Conservation (phyloP, 1,140 invertebrate species). For the Mizuhopecten yessoensis region DNA sequence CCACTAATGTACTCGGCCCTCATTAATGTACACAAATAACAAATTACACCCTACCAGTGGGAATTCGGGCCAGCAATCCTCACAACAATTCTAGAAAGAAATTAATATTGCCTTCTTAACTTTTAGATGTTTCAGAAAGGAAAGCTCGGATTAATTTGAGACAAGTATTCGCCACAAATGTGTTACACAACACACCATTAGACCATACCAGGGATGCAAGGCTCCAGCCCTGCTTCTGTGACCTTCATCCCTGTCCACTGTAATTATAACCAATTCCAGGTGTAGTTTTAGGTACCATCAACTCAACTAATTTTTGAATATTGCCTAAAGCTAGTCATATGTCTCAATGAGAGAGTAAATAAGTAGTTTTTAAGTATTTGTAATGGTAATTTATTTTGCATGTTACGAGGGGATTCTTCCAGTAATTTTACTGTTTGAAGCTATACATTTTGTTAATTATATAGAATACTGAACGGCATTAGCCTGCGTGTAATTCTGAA, state of each 20-base stretch:
- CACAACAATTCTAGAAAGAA: slow-evolving; percentile 43
- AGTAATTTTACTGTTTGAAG: background rate
- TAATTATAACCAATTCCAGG: background rate
- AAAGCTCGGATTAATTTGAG: background rate
- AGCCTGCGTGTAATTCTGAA: background rate
- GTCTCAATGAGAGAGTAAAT: background rate
- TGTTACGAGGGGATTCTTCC: background rate
- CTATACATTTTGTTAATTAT: background rate
- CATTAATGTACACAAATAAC: slow-evolving; percentile 4
- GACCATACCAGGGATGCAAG: background rate
- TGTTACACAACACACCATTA: background rate
- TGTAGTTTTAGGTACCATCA: background rate
- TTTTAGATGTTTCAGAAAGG: background rate
- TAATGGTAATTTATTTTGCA: background rate
- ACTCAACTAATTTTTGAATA: background rate
- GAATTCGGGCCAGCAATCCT: background rate
- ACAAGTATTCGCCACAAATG: background rate
- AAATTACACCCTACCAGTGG: background rate
- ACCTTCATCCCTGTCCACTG: background rate
- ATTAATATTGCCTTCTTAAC: background rate
- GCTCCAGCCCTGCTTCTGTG: background rate
- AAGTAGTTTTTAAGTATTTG: background rate
- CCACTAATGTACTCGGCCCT: background rate
- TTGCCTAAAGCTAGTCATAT: background rate
- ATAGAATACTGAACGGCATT: background rate